phyloP scores from a whole-genome alignment of 2,113 vertebrate species.

The Etheostoma cragini region DNA sequence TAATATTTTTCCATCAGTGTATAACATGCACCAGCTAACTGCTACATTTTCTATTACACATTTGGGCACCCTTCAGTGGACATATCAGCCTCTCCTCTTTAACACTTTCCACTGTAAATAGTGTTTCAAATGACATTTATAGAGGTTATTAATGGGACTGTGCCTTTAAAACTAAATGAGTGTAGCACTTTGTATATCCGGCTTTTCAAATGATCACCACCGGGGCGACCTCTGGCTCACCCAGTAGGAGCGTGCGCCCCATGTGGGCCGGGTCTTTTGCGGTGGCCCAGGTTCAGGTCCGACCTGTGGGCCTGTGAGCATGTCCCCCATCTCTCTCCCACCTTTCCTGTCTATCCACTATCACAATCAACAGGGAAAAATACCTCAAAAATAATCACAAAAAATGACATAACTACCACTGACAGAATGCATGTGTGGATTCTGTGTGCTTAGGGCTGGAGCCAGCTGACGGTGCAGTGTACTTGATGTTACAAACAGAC shows the following conservation, averaged over 20 bases:
- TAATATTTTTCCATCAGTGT: neutral
- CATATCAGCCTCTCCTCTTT: neutral
- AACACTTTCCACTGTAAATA: slow-evolving; percentile 13
- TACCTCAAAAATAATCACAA: too few relatives aligned
- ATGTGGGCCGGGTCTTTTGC: too few relatives aligned
- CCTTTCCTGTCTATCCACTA: too few relatives aligned
- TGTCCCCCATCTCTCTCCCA: too few relatives aligned
- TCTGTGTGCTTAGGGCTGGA: neutral
- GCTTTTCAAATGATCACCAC: slow-evolving; percentile 3
- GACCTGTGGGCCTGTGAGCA: too few relatives aligned
- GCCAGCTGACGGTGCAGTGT: neutral
- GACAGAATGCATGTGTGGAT: neutral
- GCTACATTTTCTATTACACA: neutral
- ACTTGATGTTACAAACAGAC: slow-evolving; percentile 10
- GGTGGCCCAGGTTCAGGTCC: too few relatives aligned
- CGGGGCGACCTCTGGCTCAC: too few relatives aligned
- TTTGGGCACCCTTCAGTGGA: slow-evolving; percentile 7
- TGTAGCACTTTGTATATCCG: neutral
- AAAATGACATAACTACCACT: slow-evolving; percentile 5
- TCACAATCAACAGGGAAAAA: too few relatives aligned
- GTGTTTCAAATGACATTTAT: slow-evolving; percentile 16
- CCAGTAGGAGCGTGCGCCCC: too few relatives aligned
- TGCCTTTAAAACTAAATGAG: slow-evolving; percentile 17
- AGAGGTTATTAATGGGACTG: slow-evolving; percentile 13
- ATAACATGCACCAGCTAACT: neutral